A percentile compares a stretch with the other conserved stretches of the same genome.
These are phyloP conservation scores for Pseudochirops cupreus DNA, from an alignment of 2,797 vertebrate species.

Conservation along the genomic window DNA sequence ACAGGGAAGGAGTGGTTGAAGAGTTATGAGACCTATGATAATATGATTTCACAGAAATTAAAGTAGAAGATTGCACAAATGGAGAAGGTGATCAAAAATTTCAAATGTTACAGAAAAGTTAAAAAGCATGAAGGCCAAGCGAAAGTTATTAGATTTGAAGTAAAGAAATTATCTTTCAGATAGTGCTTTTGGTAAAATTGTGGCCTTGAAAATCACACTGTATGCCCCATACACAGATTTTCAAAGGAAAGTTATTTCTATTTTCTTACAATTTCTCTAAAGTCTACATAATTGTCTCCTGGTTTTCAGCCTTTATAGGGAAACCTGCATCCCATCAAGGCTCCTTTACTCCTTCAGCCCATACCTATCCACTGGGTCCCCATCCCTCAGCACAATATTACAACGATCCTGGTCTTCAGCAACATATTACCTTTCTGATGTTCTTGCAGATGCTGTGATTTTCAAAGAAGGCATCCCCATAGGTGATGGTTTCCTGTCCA, in stretches of 20 bases:
- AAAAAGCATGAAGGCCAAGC: neutral
- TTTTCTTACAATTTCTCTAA: neutral
- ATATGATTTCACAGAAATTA: neutral
- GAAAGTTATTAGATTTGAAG: neutral
- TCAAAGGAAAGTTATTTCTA: neutral
- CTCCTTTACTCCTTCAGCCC: neutral
- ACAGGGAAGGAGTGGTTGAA: neutral
- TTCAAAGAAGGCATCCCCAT: slow-evolving; percentile 89
- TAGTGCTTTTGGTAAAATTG: neutral
- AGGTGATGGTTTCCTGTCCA: slow-evolving; percentile 80
- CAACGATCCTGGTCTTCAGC: neutral
- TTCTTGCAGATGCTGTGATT: slow-evolving; percentile 93
- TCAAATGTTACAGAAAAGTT: neutral
- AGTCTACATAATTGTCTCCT: neutral
- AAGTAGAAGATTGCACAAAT: neutral
- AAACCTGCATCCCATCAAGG: neutral
- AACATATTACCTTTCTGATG: slow-evolving; percentile 91
- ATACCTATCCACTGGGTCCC: neutral
- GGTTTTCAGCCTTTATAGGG: neutral
- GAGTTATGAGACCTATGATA: neutral
- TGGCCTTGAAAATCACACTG: neutral
- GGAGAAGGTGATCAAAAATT: neutral
- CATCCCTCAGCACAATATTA: neutral
- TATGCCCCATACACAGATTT: neutral
- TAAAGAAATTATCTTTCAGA: neutral